Conservation (phyloP, 2,797 vertebrate genomes). For the Pristis pectinata region DNA sequence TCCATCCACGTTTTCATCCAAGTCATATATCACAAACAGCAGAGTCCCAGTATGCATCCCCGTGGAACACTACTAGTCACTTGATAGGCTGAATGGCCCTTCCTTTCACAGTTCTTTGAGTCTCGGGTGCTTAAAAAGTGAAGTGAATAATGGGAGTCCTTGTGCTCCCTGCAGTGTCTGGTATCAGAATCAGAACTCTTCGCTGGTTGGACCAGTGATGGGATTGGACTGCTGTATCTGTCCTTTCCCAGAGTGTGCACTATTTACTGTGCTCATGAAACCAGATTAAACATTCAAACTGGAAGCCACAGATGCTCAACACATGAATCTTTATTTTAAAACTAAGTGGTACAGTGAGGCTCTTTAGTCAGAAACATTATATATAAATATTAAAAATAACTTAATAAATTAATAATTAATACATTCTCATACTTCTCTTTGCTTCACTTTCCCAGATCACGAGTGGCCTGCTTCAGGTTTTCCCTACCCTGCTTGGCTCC, state of each 20-base stretch:
- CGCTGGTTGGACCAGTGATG: too few relatives aligned
- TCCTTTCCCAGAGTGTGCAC: too few relatives aligned
- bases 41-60: too few relatives aligned
- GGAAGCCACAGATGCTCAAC: not conserved
- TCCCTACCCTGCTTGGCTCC: not conserved
- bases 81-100: too few relatives aligned
- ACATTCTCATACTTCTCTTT: not conserved
- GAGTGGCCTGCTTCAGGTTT: not conserved
- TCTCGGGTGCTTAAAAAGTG: not conserved
- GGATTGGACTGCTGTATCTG: too few relatives aligned
- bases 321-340: constrained; percentile 32
- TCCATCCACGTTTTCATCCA: too few relatives aligned
- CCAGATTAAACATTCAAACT: not conserved
- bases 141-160: not conserved
- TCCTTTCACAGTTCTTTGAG: too few relatives aligned
- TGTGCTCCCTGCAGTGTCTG: too few relatives aligned
- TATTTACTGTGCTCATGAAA: not conserved
- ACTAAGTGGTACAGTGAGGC: not conserved
- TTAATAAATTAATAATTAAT: constrained; percentile 27
- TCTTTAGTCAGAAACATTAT: constrained; percentile 17
- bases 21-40: too few relatives aligned
- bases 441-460: not conserved
- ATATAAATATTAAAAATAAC: constrained; percentile 26
- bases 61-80: too few relatives aligned
- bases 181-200: too few relatives aligned